Evolutionary conservation across 2,797 vertebrate genomes (phyloP).

Genomic region (Eremophila alpestris): DNA sequence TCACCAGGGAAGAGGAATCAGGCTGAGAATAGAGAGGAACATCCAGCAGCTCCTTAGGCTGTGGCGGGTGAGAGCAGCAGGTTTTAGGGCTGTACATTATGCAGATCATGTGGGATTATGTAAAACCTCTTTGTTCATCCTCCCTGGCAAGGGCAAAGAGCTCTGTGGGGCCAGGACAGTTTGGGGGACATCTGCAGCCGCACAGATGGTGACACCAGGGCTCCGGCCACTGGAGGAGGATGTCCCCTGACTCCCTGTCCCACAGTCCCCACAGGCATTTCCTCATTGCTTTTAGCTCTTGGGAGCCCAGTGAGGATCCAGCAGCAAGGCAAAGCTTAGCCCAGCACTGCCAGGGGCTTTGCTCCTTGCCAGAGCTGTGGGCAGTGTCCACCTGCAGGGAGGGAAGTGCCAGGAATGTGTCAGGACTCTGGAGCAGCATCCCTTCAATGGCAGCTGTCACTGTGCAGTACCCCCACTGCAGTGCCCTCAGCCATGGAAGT

Average conservation of each 20-base stretch:
- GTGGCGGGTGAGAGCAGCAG: accelerated
- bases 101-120: neutral
- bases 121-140: constrained; percentile 21
- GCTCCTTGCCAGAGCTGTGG: neutral
- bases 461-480: neutral
- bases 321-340: neutral
- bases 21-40: neutral
- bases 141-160: neutral
- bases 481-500: neutral
- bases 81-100: neutral
- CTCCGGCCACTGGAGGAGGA: neutral
- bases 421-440: neutral
- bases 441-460: accelerated
- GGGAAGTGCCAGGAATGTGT: accelerated
- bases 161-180: neutral
- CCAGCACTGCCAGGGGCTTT: neutral
- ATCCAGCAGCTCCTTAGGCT: accelerated
- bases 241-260: neutral
- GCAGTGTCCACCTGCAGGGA: accelerated
- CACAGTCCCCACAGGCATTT: neutral
- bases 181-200: neutral
- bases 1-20: neutral
- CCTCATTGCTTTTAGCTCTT: neutral
- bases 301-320: neutral
- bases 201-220: neutral